These are phyloP conservation scores for Enchytraeus crypticus DNA, from an alignment of 2,888 invertebrate genomes.

Conservation along the genomic window DNA sequence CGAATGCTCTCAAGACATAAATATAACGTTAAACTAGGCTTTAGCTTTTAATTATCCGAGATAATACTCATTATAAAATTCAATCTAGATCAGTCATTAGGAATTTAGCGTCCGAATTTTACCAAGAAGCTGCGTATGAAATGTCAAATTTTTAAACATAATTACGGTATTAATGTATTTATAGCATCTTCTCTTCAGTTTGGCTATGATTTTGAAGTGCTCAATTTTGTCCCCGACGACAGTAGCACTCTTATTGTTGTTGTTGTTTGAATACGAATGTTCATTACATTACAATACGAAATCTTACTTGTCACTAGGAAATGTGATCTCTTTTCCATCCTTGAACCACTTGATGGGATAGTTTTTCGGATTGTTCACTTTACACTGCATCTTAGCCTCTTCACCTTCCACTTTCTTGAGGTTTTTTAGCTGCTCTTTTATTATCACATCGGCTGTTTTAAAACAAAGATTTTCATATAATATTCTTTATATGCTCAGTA, in stretches of 20 bases:
- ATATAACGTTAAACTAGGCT: too few relatives aligned
- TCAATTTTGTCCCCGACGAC: background rate
- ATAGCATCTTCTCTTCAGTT: background rate
- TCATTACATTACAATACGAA: background rate
- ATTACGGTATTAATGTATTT: background rate
- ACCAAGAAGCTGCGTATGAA: too few relatives aligned
- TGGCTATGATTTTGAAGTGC: background rate
- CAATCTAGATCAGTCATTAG: too few relatives aligned
- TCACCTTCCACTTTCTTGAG: conserved; percentile 85
- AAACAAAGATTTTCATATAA: too few relatives aligned
- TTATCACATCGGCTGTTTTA: conserved; percentile 90
- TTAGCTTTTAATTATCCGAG: too few relatives aligned
- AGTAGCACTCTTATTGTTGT: background rate
- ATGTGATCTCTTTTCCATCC: conserved; percentile 72
- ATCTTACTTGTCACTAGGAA: conserved; percentile 15
- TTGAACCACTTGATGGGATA: conserved; percentile 90
- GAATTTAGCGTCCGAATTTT: too few relatives aligned
- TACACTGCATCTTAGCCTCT: conserved; percentile 79
- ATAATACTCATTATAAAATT: too few relatives aligned
- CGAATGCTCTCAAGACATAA: too few relatives aligned
- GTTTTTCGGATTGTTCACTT: conserved; percentile 68
- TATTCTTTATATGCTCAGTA: too few relatives aligned
- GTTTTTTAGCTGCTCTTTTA: conserved; percentile 90
- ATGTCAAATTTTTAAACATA: background rate
- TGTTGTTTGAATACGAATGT: too few relatives aligned